phyloP scores from a whole-genome alignment of 2,113 vertebrate species.

The Atractosteus spatula region DNA sequence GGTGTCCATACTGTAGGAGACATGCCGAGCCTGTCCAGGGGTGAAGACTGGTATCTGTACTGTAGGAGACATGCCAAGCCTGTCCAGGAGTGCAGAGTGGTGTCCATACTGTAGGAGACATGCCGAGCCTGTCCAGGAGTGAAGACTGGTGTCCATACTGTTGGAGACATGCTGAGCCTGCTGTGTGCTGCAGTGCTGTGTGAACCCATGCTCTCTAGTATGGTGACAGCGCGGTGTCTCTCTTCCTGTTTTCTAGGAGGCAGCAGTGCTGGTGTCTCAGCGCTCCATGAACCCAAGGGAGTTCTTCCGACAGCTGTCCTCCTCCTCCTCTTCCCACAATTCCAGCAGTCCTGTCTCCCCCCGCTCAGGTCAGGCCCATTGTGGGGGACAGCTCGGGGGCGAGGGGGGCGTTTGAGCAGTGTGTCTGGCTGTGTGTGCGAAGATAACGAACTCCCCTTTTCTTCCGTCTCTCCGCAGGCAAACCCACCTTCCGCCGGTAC shows the following conservation, averaged over 20 bases:
- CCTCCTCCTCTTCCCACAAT: conserved; percentile 50
- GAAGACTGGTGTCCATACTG: no score
- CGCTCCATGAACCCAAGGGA: conserved; percentile 71
- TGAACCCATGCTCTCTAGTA: no score
- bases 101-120: no score
- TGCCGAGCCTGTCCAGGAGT: no score
- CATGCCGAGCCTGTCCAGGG: no score
- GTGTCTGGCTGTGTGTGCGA: conserved; percentile 8
- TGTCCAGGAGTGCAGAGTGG: no score
- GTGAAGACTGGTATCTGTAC: no score
- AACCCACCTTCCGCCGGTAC: conserved; percentile 68
- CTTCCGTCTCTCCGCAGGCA: conserved; percentile 46
- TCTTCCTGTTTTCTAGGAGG: conserved; percentile 58
- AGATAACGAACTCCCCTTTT: background rate
- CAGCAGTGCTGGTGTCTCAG: conserved; percentile 70
- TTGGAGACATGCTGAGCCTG: background rate
- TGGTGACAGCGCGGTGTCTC: background rate
- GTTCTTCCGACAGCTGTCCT: conserved; percentile 76
- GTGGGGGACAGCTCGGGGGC: conserved; percentile 42
- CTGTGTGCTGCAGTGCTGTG: background rate
- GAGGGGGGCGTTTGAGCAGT: background rate
- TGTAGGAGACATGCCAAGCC: no score
- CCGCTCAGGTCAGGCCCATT: conserved; percentile 19
- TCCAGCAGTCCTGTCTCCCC: conserved; percentile 57
- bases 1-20: no score